phyloP scores from a whole-genome alignment of 23 tunicate species.

The Phallusia fumigata region DNA sequence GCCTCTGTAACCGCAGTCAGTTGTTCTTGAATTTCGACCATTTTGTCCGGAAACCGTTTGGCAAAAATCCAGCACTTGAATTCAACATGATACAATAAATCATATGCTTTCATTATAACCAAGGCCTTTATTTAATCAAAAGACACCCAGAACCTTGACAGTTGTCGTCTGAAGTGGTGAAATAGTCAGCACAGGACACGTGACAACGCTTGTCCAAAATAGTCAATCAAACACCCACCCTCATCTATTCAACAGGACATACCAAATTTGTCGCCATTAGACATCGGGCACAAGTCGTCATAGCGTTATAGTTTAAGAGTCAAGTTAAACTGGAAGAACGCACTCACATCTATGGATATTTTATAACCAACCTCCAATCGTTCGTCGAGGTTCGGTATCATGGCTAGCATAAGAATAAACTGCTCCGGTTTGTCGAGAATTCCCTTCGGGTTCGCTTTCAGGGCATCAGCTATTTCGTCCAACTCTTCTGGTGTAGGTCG shows the following conservation, averaged over 20 bases:
- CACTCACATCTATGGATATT: too few relatives aligned
- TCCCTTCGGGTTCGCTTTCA: conserved; percentile 55
- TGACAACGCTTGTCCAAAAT: too few relatives aligned
- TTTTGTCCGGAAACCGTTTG: conserved; percentile 76
- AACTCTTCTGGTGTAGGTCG: conserved; percentile 80
- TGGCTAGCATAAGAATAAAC: conserved; percentile 87
- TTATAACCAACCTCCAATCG: conserved; percentile 46
- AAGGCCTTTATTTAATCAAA: too few relatives aligned
- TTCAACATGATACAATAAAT: not conserved
- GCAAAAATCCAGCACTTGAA: conserved; percentile 87
- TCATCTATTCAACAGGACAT: too few relatives aligned
- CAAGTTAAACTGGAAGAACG: too few relatives aligned
- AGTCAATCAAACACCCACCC: too few relatives aligned
- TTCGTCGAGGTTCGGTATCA: conserved; percentile 82
- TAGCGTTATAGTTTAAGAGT: too few relatives aligned
- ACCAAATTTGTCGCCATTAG: too few relatives aligned
- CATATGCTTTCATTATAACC: not conserved
- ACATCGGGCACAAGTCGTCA: too few relatives aligned
- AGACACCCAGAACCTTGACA: too few relatives aligned
- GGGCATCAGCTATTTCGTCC: conserved; percentile 72
- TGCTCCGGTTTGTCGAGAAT: conserved; percentile 92
- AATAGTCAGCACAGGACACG: too few relatives aligned
- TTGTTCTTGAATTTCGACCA: conserved; percentile 79
- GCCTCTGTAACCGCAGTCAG: conserved; percentile 48
- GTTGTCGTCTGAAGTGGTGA: too few relatives aligned